These are phyloP conservation scores for Drosophila ficusphila DNA, from an alignment of 1,140 invertebrate genomes.

Conservation along the genomic window DNA sequence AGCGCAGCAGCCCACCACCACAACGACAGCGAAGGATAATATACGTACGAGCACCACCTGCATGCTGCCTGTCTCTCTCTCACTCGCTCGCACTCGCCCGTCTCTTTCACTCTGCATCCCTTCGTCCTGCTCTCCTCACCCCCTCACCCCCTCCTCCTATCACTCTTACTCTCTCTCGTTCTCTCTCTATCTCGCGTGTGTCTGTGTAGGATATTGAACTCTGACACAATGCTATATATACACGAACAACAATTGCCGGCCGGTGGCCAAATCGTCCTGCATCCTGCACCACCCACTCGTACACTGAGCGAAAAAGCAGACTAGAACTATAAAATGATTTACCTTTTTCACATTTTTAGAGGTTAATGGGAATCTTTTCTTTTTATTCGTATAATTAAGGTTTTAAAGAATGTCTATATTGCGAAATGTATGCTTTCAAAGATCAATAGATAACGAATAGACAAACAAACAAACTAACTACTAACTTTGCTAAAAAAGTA, in stretches of 20 bases:
- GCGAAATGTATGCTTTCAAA: too few relatives aligned
- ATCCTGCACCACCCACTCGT: slow-evolving; percentile 3
- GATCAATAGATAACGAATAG: too few relatives aligned
- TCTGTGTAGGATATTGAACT: slow-evolving; percentile 75
- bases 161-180: not conserved
- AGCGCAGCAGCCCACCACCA: slow-evolving; percentile 35
- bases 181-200: slow-evolving; percentile 12
- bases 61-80: not conserved
- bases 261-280: slow-evolving; percentile 52
- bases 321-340: not conserved
- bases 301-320: not conserved
- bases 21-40: not conserved
- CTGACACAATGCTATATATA: slow-evolving; percentile 74
- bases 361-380: too few relatives aligned
- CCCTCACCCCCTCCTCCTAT: not conserved
- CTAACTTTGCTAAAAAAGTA: too few relatives aligned
- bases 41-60: slow-evolving; percentile 26
- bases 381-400: too few relatives aligned
- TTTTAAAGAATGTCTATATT: too few relatives aligned
- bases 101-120: not conserved
- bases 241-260: slow-evolving; percentile 46
- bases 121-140: too few relatives aligned
- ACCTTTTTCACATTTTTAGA: too few relatives aligned
- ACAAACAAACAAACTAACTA: too few relatives aligned
- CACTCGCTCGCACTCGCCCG: not conserved